These are phyloP conservation scores for Sebastes diaconus DNA, from an alignment of 2,797 vertebrate genomes.

Conservation along the genomic window DNA sequence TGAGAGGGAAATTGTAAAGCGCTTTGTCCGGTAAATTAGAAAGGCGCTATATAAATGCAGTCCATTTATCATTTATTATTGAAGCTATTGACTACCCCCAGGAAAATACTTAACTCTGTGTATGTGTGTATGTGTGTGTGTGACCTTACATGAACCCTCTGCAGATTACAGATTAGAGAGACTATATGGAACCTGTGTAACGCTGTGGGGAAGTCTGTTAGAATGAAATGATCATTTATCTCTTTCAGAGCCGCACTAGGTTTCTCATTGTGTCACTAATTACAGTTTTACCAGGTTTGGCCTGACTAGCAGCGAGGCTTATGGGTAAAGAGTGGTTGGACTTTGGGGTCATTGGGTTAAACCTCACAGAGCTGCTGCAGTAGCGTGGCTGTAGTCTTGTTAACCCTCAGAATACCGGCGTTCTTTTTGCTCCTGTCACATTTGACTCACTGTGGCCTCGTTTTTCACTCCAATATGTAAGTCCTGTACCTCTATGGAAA, in stretches of 20 bases:
- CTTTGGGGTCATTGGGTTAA: background rate
- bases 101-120: background rate
- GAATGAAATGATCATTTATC: background rate
- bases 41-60: background rate
- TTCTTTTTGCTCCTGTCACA: too few relatives aligned
- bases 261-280: background rate
- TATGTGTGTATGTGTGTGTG: background rate
- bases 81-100: background rate
- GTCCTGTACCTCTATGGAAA: background rate
- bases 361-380: too few relatives aligned
- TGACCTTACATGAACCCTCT: background rate
- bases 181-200: background rate
- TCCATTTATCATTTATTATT: slow-evolving; percentile 3
- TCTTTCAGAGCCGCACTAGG: background rate
- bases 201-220: background rate
- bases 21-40: background rate
- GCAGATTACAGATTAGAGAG: background rate
- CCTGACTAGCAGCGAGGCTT: background rate
- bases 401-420: too few relatives aligned
- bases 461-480: background rate
- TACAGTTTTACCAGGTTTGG: background rate
- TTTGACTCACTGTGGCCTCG: background rate
- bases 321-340: background rate
- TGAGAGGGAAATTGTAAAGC: background rate
- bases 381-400: too few relatives aligned